A percentile compares a stretch with the other conserved stretches of the same genome.
These are phyloP conservation scores for Aphodius sticticus DNA, from an alignment of 2,888 invertebrate genomes.

Conservation along the genomic window DNA sequence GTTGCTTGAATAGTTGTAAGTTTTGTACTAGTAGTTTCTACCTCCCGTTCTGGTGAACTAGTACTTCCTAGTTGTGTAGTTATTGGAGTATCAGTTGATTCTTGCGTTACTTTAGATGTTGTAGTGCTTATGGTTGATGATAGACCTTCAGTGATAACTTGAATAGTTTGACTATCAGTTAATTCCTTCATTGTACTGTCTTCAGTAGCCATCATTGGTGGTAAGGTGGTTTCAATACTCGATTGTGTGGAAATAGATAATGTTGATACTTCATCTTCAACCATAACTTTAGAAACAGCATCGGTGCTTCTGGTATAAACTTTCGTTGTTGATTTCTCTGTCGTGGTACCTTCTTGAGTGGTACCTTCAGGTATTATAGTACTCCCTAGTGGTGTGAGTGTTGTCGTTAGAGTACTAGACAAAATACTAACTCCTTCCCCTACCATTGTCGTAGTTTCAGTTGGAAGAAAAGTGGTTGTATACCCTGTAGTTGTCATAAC, in stretches of 20 bases:
- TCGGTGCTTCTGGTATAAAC: conserved; percentile 48
- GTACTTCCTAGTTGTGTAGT: not conserved
- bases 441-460: not conserved
- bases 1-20: conserved; percentile 17
- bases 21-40: not conserved
- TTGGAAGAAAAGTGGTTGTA: not conserved
- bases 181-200: not conserved
- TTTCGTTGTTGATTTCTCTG: conserved; percentile 27
- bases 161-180: not conserved
- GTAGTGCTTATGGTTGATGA: not conserved
- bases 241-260: not conserved
- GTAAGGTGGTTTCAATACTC: not conserved
- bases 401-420: not conserved
- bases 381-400: not conserved
- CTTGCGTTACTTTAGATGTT: not conserved
- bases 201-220: not conserved
- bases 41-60: not conserved
- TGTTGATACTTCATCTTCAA: conserved; percentile 27
- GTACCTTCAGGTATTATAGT: not conserved
- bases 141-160: conserved; percentile 16
- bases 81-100: not conserved
- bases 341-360: not conserved
- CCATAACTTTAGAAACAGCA: conserved; percentile 44
- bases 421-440: not conserved
- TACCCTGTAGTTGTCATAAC: not conserved